Percentiles rank a stretch among this genome's conserved stretches.
Evolutionary conservation across 2,113 vertebrate genomes (phyloP).

Genomic region (Pedionomus torquatus): DNA sequence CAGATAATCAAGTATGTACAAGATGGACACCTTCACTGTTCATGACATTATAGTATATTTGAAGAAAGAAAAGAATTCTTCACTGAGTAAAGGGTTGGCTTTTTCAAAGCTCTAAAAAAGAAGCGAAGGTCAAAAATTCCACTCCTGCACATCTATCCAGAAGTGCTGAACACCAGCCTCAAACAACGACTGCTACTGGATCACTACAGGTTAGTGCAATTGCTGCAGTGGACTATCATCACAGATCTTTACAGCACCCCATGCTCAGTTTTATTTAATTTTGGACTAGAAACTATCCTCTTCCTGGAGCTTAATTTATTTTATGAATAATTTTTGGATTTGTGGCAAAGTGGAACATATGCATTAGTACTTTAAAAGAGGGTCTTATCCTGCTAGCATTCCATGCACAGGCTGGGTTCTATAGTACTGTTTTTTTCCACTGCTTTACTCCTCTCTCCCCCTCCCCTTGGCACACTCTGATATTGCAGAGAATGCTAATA

Average conservation of each 20-base stretch:
- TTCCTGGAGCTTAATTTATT: not conserved
- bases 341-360: not conserved
- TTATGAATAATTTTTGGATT: not conserved
- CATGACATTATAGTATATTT: not conserved
- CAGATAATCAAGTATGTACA: not conserved
- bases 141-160: not conserved
- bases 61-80: not conserved
- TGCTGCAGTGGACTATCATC: not conserved
- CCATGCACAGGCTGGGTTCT: not conserved
- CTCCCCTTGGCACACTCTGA: not conserved
- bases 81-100: not conserved
- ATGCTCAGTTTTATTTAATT: not conserved
- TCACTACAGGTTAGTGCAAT: not conserved
- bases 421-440: not conserved
- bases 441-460: not conserved
- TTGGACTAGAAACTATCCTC: not conserved
- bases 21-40: not conserved
- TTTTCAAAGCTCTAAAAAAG: not conserved
- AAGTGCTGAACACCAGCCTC: not conserved
- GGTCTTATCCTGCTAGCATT: not conserved
- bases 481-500: not conserved
- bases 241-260: not conserved
- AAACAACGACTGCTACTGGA: not conserved
- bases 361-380: not conserved
- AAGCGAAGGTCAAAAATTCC: not conserved